A percentile compares a stretch with the other conserved stretches of the same genome.
phyloP scores from a whole-genome alignment of 2,888 invertebrate species.

The Drosophila maculinotata region DNA sequence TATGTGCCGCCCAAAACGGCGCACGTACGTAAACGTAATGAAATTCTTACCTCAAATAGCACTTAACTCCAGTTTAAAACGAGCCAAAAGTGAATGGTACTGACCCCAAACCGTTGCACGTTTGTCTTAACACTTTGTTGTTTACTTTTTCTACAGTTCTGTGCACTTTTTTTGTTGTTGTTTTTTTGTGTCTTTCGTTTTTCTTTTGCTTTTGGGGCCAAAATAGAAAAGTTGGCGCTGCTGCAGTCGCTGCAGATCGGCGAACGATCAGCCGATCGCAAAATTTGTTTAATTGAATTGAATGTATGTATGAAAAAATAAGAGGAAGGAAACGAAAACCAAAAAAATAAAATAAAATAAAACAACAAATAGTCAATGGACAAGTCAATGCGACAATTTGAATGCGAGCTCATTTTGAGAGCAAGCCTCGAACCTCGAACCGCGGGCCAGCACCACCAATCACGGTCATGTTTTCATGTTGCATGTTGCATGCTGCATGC shows the following conservation, averaged over 20 bases:
- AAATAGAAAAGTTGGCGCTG: slow-evolving; percentile 72
- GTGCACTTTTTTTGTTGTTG: slow-evolving; percentile 41
- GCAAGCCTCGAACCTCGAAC: slow-evolving; percentile 36
- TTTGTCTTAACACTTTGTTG: slow-evolving; percentile 78
- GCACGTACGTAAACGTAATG: slow-evolving; percentile 79
- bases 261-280: slow-evolving; percentile 60
- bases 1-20: slow-evolving; percentile 54
- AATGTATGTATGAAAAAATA: slow-evolving; percentile 60
- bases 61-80: slow-evolving; percentile 80
- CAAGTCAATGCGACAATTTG: slow-evolving; percentile 76
- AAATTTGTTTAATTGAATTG: slow-evolving; percentile 78
- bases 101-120: slow-evolving; percentile 78
- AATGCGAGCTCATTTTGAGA: slow-evolving; percentile 75
- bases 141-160: slow-evolving; percentile 75
- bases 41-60: slow-evolving; percentile 80
- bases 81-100: slow-evolving; percentile 80
- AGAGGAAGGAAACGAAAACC: slow-evolving; percentile 1
- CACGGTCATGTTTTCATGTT: slow-evolving; percentile 64
- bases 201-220: slow-evolving; percentile 59
- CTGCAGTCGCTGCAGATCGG: slow-evolving; percentile 51
- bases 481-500: slow-evolving; percentile 50
- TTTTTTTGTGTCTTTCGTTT: slow-evolving; percentile 22
- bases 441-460: slow-evolving; percentile 41
- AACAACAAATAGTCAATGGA: slow-evolving; percentile 58
- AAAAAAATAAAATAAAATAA: slow-evolving; percentile 7